These are phyloP conservation scores for Toxostoma redivivum DNA, from an alignment of 2,113 vertebrate species.

Conservation along the genomic window DNA sequence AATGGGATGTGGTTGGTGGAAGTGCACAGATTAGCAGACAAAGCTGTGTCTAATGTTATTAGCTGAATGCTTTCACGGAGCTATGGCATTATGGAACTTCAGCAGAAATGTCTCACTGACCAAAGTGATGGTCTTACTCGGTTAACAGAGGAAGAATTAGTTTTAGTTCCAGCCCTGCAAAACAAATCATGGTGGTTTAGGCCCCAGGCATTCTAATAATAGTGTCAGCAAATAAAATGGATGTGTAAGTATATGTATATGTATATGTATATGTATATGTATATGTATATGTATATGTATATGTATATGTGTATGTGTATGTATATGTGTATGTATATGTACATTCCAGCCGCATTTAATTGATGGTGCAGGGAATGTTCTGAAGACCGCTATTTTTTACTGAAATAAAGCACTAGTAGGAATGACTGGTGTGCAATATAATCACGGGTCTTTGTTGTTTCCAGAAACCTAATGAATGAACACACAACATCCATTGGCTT, in stretches of 20 bases:
- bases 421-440: slow-evolving; percentile 42
- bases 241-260: neutral
- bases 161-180: neutral
- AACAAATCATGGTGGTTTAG: neutral
- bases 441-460: slow-evolving; percentile 63
- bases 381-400: neutral
- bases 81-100: neutral
- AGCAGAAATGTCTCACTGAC: slow-evolving; percentile 19
- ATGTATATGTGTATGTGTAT: neutral
- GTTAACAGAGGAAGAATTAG: neutral
- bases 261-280: neutral
- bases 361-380: neutral
- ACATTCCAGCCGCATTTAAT: neutral
- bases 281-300: too few species aligned
- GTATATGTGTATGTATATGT: neutral
- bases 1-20: neutral
- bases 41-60: neutral
- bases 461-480: slow-evolving; percentile 60
- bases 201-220: neutral
- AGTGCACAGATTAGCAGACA: slow-evolving; percentile 17
- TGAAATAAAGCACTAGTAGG: slow-evolving; percentile 31
- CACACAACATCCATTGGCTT: slow-evolving; percentile 66
- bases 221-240: neutral
- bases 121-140: neutral
- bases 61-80: neutral